Base-by-base conservation (phyloP, 2,113 vertebrate species). In the Prochilodus magdalenae region DNA sequence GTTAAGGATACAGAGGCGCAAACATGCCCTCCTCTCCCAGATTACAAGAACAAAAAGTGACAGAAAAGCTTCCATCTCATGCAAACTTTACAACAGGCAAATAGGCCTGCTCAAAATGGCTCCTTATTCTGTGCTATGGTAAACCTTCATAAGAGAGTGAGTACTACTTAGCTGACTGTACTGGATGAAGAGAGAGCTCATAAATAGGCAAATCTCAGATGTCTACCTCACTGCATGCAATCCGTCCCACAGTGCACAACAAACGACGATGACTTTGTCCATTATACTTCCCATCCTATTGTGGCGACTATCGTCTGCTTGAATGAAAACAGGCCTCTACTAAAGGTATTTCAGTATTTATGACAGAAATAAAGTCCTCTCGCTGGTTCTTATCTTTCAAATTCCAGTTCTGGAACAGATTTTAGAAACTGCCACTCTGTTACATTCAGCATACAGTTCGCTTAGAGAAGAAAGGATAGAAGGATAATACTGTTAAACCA, bases 21-120 rank as follows among this genome's bases (percentile, higher is more conserved):
- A 87, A 89, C 85, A 55, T 36, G 29, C 47, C 67, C 47, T 76
- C 47, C 77, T 80, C 89, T 92, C 90, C 90, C 91, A 88, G 86
- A 88, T 82, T 84, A 86, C 29, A 81, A 40, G 22, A 16, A 16
- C 51, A 55, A 24, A 80, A 65, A 26, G 70, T 65, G 70, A 73
- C 16, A 26, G 47, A 73, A 81, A 60, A 51, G 22, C 12, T 36
- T 75, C 69, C 72, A 80, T 44, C 72, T 81, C 59, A 81, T 73
- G 59, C 66, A 81, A 65, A 74, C 71, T 44, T 77, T 30, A 79
- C 49, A 72, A 63, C 70, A 69, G 71, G 74, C 36, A 36, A 63
- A 79, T 3, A 0, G 63, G 57, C 36, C 47, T 47, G 65, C 47
- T 47, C 16, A 73, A 57, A 73, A 85, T 60, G 73, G 47, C 67